phyloP scores from a whole-genome alignment of 2,797 vertebrate species.

The Xenops minutus region DNA sequence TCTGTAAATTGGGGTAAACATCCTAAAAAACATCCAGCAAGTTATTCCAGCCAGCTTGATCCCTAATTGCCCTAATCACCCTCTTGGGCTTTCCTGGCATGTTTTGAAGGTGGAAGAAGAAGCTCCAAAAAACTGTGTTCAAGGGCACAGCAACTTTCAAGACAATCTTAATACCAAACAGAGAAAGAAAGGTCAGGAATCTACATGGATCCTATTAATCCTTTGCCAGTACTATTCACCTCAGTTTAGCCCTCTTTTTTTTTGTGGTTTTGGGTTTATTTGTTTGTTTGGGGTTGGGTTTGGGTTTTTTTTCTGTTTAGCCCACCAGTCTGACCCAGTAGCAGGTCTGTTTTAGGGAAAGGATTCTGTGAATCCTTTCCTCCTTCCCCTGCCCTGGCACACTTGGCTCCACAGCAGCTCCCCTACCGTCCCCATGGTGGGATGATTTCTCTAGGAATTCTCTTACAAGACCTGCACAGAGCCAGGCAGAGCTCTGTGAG shows the following conservation, averaged over 20 bases:
- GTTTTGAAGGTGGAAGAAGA: background rate
- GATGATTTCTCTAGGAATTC: too few relatives aligned
- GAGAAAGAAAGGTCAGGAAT: background rate
- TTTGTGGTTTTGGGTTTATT: background rate
- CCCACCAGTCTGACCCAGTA: background rate
- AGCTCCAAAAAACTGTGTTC: background rate
- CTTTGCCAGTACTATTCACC: background rate
- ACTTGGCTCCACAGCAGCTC: background rate
- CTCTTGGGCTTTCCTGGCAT: background rate
- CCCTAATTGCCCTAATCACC: background rate
- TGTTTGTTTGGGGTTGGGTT: background rate
- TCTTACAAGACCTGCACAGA: background rate
- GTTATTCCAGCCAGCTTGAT: background rate
- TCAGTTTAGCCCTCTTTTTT: background rate
- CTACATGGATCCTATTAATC: background rate
- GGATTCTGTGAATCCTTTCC: background rate
- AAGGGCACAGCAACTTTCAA: background rate
- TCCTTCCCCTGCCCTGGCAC: background rate
- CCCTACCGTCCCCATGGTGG: accelerated
- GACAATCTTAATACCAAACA: background rate
- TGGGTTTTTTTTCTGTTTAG: background rate
- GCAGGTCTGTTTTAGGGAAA: background rate
- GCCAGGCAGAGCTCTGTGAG: accelerated
- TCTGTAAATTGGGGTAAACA: background rate
- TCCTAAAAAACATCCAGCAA: background rate